phyloP scores from a whole-genome alignment of 1,140 invertebrate species.

The Ips typographus region DNA sequence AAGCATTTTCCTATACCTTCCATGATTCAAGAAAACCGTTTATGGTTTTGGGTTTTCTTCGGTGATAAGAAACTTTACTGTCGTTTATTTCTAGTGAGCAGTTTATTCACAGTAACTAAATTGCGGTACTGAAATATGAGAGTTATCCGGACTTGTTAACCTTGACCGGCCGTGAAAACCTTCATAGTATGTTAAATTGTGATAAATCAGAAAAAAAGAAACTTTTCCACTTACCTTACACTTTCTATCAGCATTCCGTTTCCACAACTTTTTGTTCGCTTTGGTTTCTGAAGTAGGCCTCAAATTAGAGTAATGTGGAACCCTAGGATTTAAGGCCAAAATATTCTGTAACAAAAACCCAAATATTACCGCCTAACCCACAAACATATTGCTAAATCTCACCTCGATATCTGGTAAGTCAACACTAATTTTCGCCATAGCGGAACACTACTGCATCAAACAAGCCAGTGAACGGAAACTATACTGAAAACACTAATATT shows the following conservation, averaged over 20 bases:
- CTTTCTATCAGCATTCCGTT: slow-evolving; percentile 84
- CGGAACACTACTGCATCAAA: slow-evolving; percentile 19
- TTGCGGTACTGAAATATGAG: neutral
- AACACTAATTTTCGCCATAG: slow-evolving; percentile 49
- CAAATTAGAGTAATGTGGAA: slow-evolving; percentile 71
- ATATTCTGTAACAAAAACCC: slow-evolving; percentile 69
- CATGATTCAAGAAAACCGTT: too few species aligned
- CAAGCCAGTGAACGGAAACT: neutral
- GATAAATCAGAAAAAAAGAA: neutral
- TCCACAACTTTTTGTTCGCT: slow-evolving; percentile 90
- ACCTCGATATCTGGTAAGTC: slow-evolving; percentile 52
- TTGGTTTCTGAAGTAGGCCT: slow-evolving; percentile 84
- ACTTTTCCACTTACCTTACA: slow-evolving; percentile 71
- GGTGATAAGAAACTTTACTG: neutral
- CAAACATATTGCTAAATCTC: slow-evolving; percentile 15
- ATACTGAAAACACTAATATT: too few species aligned
- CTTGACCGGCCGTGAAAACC: neutral
- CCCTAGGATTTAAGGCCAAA: slow-evolving; percentile 80
- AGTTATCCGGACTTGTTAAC: neutral
- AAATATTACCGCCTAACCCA: neutral
- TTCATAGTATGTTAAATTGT: neutral
- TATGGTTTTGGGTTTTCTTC: neutral
- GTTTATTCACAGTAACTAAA: neutral
- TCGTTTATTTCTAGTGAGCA: neutral
- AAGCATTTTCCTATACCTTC: too few species aligned